Conservation (phyloP, 2,113 vertebrate genomes). For the Xenopus laevis region DNA sequence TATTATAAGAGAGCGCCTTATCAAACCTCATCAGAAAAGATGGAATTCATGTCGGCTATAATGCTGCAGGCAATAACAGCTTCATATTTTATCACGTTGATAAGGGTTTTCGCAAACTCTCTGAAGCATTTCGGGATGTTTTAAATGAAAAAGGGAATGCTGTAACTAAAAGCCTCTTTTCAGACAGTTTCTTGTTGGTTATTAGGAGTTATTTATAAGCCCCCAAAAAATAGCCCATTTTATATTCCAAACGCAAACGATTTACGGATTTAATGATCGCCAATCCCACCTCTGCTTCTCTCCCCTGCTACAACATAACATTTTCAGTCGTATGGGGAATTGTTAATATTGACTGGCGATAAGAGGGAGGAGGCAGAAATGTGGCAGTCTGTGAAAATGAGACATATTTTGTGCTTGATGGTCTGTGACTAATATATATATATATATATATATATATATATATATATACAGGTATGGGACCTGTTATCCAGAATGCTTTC, state of each 20-base stretch:
- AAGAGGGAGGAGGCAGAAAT: conserved; percentile 24
- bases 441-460: too few species aligned
- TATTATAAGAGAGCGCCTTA: conserved; percentile 87
- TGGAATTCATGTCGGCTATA: conserved; percentile 89
- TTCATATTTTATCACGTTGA: conserved; percentile 93
- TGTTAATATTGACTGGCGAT: conserved; percentile 73
- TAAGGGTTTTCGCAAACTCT: conserved; percentile 85
- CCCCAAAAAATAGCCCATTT: conserved; percentile 73
- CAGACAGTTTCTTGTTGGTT: conserved; percentile 77
- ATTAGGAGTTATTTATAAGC: conserved; percentile 83
- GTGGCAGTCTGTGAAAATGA: conserved; percentile 7
- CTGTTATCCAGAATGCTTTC: too few species aligned
- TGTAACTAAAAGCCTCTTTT: conserved; percentile 72
- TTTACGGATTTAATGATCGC: conserved; percentile 76
- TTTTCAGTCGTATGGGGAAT: conserved; percentile 73
- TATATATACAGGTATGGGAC: too few species aligned
- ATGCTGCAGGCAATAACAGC: conserved; percentile 85
- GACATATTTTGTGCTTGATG: conserved; percentile 11
- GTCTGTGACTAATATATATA: too few species aligned
- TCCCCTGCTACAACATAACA: conserved; percentile 62
- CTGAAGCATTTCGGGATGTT: conserved; percentile 91
- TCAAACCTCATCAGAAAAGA: conserved; percentile 94
- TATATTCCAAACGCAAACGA: conserved; percentile 78
- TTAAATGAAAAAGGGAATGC: conserved; percentile 80
- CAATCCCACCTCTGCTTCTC: conserved; percentile 50